Evolutionary conservation across 1,140 invertebrate species (phyloP).

Genomic region (Bombus balteatus): DNA sequence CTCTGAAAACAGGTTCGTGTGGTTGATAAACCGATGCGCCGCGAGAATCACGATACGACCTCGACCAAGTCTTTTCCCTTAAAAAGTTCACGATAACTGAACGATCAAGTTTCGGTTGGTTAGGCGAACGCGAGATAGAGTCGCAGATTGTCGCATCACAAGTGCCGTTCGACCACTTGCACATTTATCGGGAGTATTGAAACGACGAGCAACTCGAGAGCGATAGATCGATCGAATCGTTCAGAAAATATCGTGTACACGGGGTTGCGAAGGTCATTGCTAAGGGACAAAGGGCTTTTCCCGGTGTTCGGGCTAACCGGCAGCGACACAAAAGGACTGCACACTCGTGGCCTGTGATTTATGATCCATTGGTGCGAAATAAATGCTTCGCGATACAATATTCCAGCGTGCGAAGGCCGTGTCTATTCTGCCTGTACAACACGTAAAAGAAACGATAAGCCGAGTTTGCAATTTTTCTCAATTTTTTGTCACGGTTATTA

Average conservation of each 20-base stretch:
- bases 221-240: background rate
- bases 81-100: background rate
- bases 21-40: background rate
- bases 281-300: slow-evolving; percentile 11
- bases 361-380: slow-evolving; percentile 26
- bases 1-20: background rate
- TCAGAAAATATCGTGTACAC: background rate
- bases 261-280: slow-evolving; percentile 12
- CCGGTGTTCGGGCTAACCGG: background rate
- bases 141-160: too few relatives aligned
- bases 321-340: slow-evolving; percentile 12
- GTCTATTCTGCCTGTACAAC: background rate
- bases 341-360: slow-evolving; percentile 25
- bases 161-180: background rate
- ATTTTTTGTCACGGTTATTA: slow-evolving; percentile 1
- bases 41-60: background rate
- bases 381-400: slow-evolving; percentile 39
- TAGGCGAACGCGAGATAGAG: too few relatives aligned
- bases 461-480: slow-evolving; percentile 9
- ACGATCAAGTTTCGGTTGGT: background rate
- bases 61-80: background rate
- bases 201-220: background rate
- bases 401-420: background rate
- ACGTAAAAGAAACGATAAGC: slow-evolving; percentile 13
- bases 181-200: background rate